phyloP scores from a whole-genome alignment of 2,797 vertebrate species.

The Acanthis flammea region DNA sequence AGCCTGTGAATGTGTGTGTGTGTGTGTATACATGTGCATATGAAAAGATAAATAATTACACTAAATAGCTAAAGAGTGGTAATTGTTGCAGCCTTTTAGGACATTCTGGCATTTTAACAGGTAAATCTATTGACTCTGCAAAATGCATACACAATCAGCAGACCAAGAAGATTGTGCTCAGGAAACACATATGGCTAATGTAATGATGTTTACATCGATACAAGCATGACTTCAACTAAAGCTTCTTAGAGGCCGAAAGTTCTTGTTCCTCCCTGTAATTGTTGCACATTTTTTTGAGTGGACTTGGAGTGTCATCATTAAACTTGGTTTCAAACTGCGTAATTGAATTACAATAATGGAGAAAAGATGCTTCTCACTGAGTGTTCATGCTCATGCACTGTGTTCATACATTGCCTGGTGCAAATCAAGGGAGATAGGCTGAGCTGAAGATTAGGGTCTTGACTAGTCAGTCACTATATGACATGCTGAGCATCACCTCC shows the following conservation, averaged over 20 bases:
- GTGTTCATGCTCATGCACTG: background rate
- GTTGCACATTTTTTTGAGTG: background rate
- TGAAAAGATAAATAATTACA: background rate
- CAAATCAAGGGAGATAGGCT: background rate
- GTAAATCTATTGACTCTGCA: background rate
- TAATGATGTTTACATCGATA: background rate
- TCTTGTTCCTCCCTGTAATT: background rate
- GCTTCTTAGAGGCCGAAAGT: background rate
- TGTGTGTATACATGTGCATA: accelerated
- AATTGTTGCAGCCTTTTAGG: background rate
- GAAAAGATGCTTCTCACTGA: background rate
- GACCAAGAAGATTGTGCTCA: background rate
- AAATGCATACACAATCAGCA: background rate
- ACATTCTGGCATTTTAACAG: background rate
- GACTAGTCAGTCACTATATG: background rate
- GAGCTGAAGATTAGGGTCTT: background rate
- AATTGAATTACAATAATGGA: background rate
- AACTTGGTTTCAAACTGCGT: background rate
- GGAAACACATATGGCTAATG: accelerated
- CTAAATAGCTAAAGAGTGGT: background rate
- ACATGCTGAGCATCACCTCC: background rate
- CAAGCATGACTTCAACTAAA: background rate
- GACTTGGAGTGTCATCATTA: background rate
- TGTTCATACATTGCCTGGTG: background rate
- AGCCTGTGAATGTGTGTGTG: accelerated